Evolutionary conservation across 2,797 vertebrate genomes (phyloP), one percentile per base, ranked within the genome.

Genomic region (Ctenochaetus hawaiiensis): DNA sequence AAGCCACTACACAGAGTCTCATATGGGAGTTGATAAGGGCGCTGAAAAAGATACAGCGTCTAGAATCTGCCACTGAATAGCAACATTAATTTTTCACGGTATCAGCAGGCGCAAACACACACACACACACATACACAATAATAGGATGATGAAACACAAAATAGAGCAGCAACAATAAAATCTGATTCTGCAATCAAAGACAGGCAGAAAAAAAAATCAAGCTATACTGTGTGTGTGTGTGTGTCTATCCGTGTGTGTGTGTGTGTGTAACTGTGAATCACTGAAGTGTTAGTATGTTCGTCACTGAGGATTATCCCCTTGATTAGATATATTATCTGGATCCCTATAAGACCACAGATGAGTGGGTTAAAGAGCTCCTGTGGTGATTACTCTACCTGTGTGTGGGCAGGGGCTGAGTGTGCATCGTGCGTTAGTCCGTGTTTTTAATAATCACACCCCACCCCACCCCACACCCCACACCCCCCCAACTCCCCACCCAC

Each of bases 281-380:
- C 26, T 37, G 49, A 84, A 72, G 72, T 75, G 73, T 80, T 87
- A 81, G 87, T 77, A 66, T 72, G 72, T 69, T 87, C 64, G 47
- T 87, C 77, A 81, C 70, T 49, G 72, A 85, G 83, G 77, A 92
- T 90, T 87, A 90, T 92, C 84, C 85, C 56, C 86, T 90, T 92
- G 87, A 91, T 93, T 91, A 91, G 78, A 64, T 82, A 72, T 81
- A 90, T 90, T 89, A 92, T 91, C 73, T 91, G 77, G 68, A 85
- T 86, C 44, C 63, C 48, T 86, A 71, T 85, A 87, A 86, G 79
- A 86, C 68, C 64, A 77, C 74, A 86, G 83, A 81, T 81, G 89
- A 89, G 89, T 93, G 89, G 87, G 86, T 91, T 91, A 84, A 90
- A 92, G 90, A 87, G 88, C 85, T 89, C 82, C 89, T 77, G 23